These are phyloP conservation scores for Heteromurus nitidus DNA, from an alignment of 2,888 invertebrate species.

Conservation along the genomic window DNA sequence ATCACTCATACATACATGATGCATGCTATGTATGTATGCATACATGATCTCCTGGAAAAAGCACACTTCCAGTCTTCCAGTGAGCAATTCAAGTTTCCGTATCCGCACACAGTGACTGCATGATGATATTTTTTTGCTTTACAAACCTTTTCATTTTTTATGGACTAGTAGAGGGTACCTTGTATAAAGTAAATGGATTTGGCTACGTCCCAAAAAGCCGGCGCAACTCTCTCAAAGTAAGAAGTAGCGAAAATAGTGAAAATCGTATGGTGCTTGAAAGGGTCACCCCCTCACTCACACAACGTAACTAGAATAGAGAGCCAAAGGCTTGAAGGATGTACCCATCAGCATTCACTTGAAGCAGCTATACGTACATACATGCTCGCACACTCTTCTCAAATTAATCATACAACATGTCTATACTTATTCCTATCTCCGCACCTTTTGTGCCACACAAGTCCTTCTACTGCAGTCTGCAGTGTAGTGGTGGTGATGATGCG, in stretches of 20 bases:
- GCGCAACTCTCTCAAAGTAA: background rate
- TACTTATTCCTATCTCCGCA: background rate
- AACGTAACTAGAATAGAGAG: too few species aligned
- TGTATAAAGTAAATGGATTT: slow-evolving; percentile 44
- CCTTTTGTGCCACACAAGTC: background rate
- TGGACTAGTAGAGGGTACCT: slow-evolving; percentile 30
- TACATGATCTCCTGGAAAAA: too few species aligned
- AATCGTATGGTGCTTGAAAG: too few species aligned
- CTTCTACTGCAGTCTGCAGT: slow-evolving; percentile 1
- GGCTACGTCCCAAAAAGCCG: slow-evolving; percentile 51
- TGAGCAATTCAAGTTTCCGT: background rate
- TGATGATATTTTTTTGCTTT: slow-evolving; percentile 22
- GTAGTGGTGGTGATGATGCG: slow-evolving; percentile 2
- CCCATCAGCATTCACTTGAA: background rate
- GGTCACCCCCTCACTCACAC: too few species aligned
- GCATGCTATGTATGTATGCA: too few species aligned
- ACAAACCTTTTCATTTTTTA: slow-evolving; percentile 46
- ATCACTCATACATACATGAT: too few species aligned
- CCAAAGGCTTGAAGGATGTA: background rate
- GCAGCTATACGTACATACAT: background rate
- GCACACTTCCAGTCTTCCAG: too few species aligned
- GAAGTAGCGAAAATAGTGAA: background rate
- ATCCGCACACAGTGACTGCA: slow-evolving; percentile 8
- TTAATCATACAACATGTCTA: slow-evolving; percentile 26
- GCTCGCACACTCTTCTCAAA: slow-evolving; percentile 16